Percentiles rank a stretch among this genome's conserved stretches.
These are phyloP conservation scores for Coracias cyanogaster DNA, from an alignment of 2,797 vertebrate species.

Conservation along the genomic window DNA sequence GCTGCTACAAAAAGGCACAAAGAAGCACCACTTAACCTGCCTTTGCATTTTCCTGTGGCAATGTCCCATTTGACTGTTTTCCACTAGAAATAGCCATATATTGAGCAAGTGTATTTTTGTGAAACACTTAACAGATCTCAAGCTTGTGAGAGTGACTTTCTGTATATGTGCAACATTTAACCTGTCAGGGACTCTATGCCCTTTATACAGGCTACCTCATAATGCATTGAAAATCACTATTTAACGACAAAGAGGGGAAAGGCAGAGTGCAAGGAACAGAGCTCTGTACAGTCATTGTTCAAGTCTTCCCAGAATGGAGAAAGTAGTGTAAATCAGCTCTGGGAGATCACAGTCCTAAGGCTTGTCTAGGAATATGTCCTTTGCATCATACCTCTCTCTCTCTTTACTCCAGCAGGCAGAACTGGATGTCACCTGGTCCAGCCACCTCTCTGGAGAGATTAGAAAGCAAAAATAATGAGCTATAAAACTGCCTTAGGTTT, in stretches of 20 bases:
- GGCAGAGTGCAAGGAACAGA: background rate
- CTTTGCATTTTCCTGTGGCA: background rate
- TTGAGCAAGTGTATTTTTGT: background rate
- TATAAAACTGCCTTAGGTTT: background rate
- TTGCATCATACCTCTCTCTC: background rate
- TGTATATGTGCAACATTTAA: background rate
- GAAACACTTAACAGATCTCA: background rate
- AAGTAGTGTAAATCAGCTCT: background rate
- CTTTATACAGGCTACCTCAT: background rate
- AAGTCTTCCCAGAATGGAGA: background rate
- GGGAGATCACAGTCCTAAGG: background rate
- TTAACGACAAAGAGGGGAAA: background rate
- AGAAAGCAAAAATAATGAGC: constrained; percentile 3
- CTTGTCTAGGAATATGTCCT: background rate
- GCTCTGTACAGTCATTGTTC: background rate
- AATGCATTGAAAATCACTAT: background rate
- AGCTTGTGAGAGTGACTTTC: background rate
- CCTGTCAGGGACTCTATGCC: background rate
- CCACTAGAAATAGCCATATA: background rate
- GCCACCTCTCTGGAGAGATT: background rate
- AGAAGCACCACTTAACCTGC: background rate
- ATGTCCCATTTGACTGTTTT: background rate
- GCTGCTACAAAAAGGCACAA: background rate
- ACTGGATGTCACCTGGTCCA: background rate
- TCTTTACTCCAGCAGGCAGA: background rate